These are phyloP conservation scores for Scaptomyza tumidula DNA, from an alignment of 2,888 invertebrate species.

Conservation along the genomic window DNA sequence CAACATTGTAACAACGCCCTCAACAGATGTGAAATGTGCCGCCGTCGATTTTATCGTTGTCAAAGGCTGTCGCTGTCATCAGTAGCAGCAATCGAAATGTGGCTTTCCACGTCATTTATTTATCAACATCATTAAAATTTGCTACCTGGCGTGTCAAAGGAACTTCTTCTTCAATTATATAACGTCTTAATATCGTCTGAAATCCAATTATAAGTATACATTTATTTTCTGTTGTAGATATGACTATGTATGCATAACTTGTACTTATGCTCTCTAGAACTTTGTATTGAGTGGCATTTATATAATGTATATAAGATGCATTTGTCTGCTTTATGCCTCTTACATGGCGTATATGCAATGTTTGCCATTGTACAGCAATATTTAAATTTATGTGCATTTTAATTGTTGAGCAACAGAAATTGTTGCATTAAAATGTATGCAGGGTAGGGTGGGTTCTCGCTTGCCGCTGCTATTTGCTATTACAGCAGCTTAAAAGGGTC, in stretches of 20 bases:
- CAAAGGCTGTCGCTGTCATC: slow-evolving; percentile 44
- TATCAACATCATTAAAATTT: slow-evolving; percentile 76
- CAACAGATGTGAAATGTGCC: slow-evolving; percentile 40
- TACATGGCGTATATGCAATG: slow-evolving; percentile 44
- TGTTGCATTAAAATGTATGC: slow-evolving; percentile 69
- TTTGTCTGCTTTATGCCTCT: slow-evolving; percentile 6
- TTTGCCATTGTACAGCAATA: slow-evolving; percentile 43
- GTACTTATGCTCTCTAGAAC: not conserved
- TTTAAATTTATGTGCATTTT: slow-evolving; percentile 78
- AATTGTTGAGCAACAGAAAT: slow-evolving; percentile 66
- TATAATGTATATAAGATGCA: slow-evolving; percentile 16
- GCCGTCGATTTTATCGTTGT: slow-evolving; percentile 11
- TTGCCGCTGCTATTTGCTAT: slow-evolving; percentile 9
- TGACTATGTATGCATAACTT: slow-evolving; percentile 4
- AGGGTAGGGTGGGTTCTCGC: slow-evolving; percentile 5
- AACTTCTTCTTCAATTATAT: slow-evolving; percentile 13
- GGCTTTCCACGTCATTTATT: slow-evolving; percentile 77
- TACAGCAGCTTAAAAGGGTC: slow-evolving; percentile 73
- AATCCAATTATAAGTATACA: not conserved
- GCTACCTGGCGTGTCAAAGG: slow-evolving; percentile 50
- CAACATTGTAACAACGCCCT: slow-evolving; percentile 63
- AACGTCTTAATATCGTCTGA: not conserved
- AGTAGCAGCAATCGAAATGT: slow-evolving; percentile 55
- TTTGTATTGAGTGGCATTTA: slow-evolving; percentile 13
- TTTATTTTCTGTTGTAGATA: slow-evolving; percentile 10